Base-by-base conservation (phyloP, 2,797 vertebrate species). In the Malacoraja senta region DNA sequence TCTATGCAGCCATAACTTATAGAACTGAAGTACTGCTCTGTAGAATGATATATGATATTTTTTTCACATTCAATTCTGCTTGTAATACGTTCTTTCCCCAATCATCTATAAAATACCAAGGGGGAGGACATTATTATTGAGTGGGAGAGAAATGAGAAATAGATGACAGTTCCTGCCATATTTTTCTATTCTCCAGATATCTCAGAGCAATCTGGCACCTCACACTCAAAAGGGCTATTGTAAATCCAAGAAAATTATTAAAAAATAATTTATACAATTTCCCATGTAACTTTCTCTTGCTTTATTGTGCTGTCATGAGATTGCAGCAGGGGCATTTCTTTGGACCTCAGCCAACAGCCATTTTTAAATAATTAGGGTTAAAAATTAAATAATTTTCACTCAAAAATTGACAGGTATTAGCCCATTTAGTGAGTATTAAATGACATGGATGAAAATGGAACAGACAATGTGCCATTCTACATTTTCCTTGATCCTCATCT, bases 101-200 rank as follows among this genome's bases (percentile, higher is more conserved):
- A 35, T 68, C 15, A 86, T 86, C 83, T 65, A 29, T 58, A 86
- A 61, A 58, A n/a, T 29, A 86, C 29, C 63, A 61, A 86, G 4
- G n/a, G 29, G 58, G 32, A 17, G 17, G 15, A 65, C 6, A 86
- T n/a, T 63, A 32, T 58, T 26, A 29, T 15, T 35, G 84, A 88
- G 61, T 32, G 26, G n/a, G n/a, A 88, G 84, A 84, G 26, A 65
- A 8, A 86, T n/a, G 24, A 86, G 58, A n/a, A 88, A 88, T 88
- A 86, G 0, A 32, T 63, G n/a, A 68, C n/a, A 88, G 65, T 32
- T 3, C 61, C 65, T 35, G 63, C 7, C n/a, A 68, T 32, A 32
- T n/a, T 84, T 65, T 29, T 32, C 15, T 63, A 68, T 88, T 88
- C 32, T n/a, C 19, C 32, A 19, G 1, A n/a, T 32, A 88, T 8